Base-by-base conservation (phyloP, 2,888 invertebrate genomes). In the Diaprepes abbreviatus region DNA sequence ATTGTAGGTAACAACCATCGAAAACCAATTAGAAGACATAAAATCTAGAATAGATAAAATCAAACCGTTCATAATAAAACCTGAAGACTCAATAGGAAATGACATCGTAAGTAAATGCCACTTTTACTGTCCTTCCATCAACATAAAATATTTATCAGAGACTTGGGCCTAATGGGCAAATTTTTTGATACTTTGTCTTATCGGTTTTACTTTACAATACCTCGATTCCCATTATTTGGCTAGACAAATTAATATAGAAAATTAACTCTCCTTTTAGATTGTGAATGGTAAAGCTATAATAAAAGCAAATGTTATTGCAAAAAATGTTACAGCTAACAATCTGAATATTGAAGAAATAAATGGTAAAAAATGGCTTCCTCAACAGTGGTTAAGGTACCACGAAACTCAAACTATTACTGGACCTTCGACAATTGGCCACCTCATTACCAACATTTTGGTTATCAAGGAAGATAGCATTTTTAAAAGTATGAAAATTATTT, bases 321-420 rank as follows among this genome's bases (percentile, higher is more conserved):
- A 73, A 28, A 74, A 66, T 55, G 31, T 81, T 10, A 55, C 54
- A n/a, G 76, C 74, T 10, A 69, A 66, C 10, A 60, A 78, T 67
- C 48, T 82, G 6, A 38, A 72, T 6, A 19, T 80, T 9, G 69
- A 78, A 60, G 66, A 24, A 19, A 31, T 82, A 12, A 82, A 82
- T 68, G 66, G 70, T 9, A 67, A 71, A 36, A 48, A 63, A 48
- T 82, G 81, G 80, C 60, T 58, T 5, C 80, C 81, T 33, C 71
- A 79, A 24, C 66, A 75, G 12, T 81, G 80, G 80, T 73, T 82
- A 57, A 78, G 75, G 19, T 78, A 79, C 54, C 60, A 74, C 10
- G 74, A 75, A 73, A 66, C 73, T 7, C 82, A 82, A 76, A 78
- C 70, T 3, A 76, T 82, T 31, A 75, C 70, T 17, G 80, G 80